Percentiles rank a stretch among this genome's conserved stretches.
phyloP scores from a whole-genome alignment of 2,113 vertebrate genomes.

The Amphiprion percula region DNA sequence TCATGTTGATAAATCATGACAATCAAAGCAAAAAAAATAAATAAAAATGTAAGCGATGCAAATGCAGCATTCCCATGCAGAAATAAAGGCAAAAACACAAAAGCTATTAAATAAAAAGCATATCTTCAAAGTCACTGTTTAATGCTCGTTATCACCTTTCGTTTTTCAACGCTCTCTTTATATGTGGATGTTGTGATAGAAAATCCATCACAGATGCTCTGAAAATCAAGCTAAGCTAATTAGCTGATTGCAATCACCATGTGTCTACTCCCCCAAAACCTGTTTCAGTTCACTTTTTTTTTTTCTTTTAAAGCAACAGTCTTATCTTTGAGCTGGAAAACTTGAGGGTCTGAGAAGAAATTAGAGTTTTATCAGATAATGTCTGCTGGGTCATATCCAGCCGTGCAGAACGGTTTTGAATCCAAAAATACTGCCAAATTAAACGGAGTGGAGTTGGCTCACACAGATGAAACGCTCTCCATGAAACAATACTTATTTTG shows the following conservation, averaged over 20 bases:
- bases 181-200: conserved; percentile 42
- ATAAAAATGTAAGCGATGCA: conserved; percentile 55
- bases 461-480: conserved; percentile 38
- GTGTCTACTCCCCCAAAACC: conserved; percentile 61
- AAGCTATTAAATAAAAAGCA: conserved; percentile 24
- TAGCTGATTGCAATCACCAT: conserved; percentile 75
- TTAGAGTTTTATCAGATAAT: conserved; percentile 69
- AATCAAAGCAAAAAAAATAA: conserved; percentile 34
- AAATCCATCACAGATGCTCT: conserved; percentile 67
- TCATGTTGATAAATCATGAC: conserved; percentile 64
- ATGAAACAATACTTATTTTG: conserved; percentile 66
- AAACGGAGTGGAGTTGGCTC: conserved; percentile 40
- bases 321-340: conserved; percentile 69
- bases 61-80: conserved; percentile 75
- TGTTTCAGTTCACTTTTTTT: conserved; percentile 23
- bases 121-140: conserved; percentile 19
- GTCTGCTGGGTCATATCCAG: conserved; percentile 66
- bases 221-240: conserved; percentile 70
- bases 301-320: conserved; percentile 44
- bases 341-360: conserved; percentile 66
- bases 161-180: background rate
- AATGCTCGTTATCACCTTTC: conserved; percentile 28
- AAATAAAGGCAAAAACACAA: conserved; percentile 38
- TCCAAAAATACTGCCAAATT: conserved; percentile 60
- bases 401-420: conserved; percentile 35